Percentiles rank a stretch among this genome's conserved stretches.
Evolutionary conservation across 2,888 invertebrate species (phyloP).

Genomic region (Rhopalosiphum nymphaeae): DNA sequence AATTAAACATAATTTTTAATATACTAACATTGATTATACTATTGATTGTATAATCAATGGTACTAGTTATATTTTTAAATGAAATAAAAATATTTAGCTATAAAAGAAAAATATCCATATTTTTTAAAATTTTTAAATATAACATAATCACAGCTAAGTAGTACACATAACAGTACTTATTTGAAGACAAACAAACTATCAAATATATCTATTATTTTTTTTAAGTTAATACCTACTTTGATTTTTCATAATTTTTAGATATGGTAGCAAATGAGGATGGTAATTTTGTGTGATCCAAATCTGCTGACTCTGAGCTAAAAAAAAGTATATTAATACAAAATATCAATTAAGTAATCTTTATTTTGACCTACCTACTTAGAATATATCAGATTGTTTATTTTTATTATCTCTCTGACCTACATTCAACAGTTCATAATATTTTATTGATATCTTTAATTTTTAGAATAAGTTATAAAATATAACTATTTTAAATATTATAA

Average conservation of each 20-base stretch:
- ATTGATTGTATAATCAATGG: too few relatives aligned
- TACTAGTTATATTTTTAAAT: neutral
- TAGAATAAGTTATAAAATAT: neutral
- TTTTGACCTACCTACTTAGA: neutral
- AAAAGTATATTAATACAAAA: neutral
- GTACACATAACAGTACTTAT: neutral
- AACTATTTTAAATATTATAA: neutral
- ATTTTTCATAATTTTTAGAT: slow-evolving; percentile 36
- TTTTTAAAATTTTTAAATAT: neutral
- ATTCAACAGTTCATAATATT: neutral
- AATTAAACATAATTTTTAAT: neutral
- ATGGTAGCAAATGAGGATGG: neutral
- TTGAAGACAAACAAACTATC: neutral
- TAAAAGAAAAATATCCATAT: neutral
- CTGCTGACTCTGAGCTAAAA: neutral
- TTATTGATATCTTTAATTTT: neutral
- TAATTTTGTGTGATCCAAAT: neutral
- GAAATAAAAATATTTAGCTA: neutral
- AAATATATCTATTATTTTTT: neutral
- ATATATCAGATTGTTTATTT: neutral
- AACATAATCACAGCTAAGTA: neutral
- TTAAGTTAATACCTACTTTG: slow-evolving; percentile 20
- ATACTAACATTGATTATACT: neutral
- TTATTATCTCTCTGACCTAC: neutral
- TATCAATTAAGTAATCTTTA: neutral